These are phyloP conservation scores for Paraescarpia echinospica DNA, from an alignment of 1,140 invertebrate species.

Conservation along the genomic window DNA sequence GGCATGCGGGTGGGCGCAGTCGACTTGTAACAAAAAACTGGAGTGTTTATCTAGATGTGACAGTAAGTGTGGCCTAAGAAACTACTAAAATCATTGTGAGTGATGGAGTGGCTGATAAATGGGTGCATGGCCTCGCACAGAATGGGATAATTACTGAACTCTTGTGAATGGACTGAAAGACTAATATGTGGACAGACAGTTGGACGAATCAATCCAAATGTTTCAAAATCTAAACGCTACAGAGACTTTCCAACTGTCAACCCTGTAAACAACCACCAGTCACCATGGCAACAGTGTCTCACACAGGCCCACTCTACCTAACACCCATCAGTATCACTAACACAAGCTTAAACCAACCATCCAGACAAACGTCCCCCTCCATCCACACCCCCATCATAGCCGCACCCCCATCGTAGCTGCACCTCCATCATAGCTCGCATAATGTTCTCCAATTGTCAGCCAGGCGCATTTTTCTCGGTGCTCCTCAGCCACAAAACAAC, in stretches of 20 bases:
- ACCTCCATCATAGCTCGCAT: neutral
- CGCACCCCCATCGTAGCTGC: too few relatives aligned
- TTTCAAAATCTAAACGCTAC: too few relatives aligned
- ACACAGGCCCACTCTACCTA: neutral
- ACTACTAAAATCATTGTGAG: neutral
- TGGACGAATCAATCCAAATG: neutral
- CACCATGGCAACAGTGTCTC: neutral
- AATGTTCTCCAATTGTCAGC: neutral
- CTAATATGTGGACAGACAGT: neutral
- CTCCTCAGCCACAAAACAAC: neutral
- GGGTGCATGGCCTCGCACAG: too few relatives aligned
- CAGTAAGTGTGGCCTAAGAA: neutral
- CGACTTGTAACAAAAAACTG: neutral
- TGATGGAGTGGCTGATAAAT: neutral
- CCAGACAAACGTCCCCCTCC: neutral
- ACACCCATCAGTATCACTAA: neutral
- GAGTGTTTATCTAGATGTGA: neutral
- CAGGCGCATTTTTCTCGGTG: neutral
- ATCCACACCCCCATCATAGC: neutral
- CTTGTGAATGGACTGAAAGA: neutral
- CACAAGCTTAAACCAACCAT: neutral
- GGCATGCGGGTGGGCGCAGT: too few relatives aligned
- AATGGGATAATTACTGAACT: too few relatives aligned
- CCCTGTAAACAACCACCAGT: neutral
- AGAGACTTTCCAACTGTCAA: neutral